Conservation (phyloP, 2,113 vertebrate genomes). For the Ancistrus triradiatus region DNA sequence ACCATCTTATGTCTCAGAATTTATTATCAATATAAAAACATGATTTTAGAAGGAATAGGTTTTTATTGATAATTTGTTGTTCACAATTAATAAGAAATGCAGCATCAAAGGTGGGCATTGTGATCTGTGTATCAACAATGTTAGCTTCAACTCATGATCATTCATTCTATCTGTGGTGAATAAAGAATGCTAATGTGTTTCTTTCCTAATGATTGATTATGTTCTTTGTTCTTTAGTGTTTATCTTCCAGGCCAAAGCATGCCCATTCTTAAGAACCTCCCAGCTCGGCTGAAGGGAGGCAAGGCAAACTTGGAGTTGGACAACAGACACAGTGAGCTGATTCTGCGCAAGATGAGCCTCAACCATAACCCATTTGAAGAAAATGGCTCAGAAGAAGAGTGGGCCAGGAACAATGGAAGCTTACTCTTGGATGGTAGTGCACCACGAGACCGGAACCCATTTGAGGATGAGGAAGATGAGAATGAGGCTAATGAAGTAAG, state of each 20-base stretch:
- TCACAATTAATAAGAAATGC: no score
- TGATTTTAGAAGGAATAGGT: no score
- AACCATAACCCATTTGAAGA: conserved; percentile 72
- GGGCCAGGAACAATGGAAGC: conserved; percentile 56
- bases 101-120: no score
- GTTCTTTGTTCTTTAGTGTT: conserved; percentile 43
- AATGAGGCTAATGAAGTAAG: conserved; percentile 69
- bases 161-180: not conserved
- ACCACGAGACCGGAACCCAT: conserved; percentile 69
- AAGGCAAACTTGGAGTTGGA: conserved; percentile 56
- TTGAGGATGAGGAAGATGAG: conserved; percentile 73
- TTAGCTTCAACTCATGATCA: not conserved
- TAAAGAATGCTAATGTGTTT: not conserved
- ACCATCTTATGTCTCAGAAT: no score
- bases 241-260: conserved; percentile 56
- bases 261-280: conserved; percentile 77
- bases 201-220: conserved; percentile 5
- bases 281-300: conserved; percentile 63
- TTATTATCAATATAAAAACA: no score
- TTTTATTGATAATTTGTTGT: no score
- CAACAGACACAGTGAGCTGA: conserved; percentile 58
- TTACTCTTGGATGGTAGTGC: conserved; percentile 62
- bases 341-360: conserved; percentile 73
- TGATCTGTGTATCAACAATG: conserved; percentile 3
- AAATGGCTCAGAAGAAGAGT: conserved; percentile 50